Evolutionary conservation across 2,797 vertebrate species (phyloP), one percentile per base, ranked within the genome.

Genomic region (Rhinella marina): DNA sequence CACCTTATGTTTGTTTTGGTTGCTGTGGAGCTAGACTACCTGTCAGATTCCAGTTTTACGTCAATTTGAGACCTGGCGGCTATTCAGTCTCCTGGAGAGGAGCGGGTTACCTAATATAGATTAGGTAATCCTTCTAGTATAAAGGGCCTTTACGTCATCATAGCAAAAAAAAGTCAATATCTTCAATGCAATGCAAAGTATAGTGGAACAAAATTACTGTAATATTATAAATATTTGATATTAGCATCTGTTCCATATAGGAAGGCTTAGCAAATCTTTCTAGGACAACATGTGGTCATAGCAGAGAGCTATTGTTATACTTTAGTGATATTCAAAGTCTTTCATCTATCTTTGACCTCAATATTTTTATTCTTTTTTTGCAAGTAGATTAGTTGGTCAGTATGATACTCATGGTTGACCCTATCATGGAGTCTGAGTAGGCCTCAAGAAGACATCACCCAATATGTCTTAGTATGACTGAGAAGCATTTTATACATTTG

Each of bases 1-100:
- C 66, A 12, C 82, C 52, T 73, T n/a, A 64, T 41, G 54, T 75
- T 61, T 84, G 27, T 75, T 75, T 84, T 32, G 29, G 82, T 75
- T 84, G 56, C 82, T 56, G 29, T 14, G 48, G 52, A 59, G 25
- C 12, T 14, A 17, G 32, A 25, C 61, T 16, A 52, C 52, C 68
- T 75, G 29, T 57, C 57, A 81, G 17, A 64, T 14, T 81, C 32
- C 21, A 2, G 52, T 32, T 72, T 52, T 73, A 32, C 16, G 21
- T 73, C 12, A 84, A 48, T n/a, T 54, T 23, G 5, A 52, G 50
- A 0, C 75, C n/a, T 77, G 75, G 54, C 23, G 50, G 54, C 12
- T 75, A 1, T 75, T 13, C 3, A 21, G 32, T 48, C 8, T 73
- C 72, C 66, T 9, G 25, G 48, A 61, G 79, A 79, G 56, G 16